These are phyloP conservation scores for Sicus ferrugineus DNA, from an alignment of 2,888 invertebrate genomes.

Conservation along the genomic window DNA sequence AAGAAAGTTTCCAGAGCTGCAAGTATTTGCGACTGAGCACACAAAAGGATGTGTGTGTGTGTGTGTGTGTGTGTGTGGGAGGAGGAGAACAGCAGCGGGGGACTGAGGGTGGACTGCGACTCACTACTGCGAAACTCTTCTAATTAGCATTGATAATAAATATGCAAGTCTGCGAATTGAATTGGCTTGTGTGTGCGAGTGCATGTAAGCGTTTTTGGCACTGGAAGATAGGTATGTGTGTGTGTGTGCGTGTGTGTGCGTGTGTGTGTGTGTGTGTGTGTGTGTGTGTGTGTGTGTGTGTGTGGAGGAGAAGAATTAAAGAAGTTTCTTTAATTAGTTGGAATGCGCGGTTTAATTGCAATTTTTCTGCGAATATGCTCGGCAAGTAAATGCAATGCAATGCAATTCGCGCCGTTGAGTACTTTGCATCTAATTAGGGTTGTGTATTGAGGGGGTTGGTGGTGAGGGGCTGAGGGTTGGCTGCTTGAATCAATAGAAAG, in stretches of 20 bases:
- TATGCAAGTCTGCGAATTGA: constrained; percentile 29
- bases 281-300: constrained; percentile 4
- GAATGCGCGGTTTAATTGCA: constrained; percentile 32
- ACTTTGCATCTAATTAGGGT: constrained; percentile 12
- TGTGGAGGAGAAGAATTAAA: constrained; percentile 2
- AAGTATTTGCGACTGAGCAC: background rate
- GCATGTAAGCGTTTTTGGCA: background rate
- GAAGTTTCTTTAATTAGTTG: constrained; percentile 31
- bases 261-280: constrained; percentile 29
- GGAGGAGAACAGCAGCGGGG: no score
- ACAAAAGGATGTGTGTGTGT: background rate
- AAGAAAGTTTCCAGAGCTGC: no score
- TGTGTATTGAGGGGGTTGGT: background rate
- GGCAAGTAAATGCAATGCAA: constrained; percentile 43
- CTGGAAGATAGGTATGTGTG: no score
- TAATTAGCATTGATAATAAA: constrained; percentile 32
- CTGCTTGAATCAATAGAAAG: background rate
- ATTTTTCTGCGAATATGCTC: constrained; percentile 14
- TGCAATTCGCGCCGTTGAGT: constrained; percentile 44
- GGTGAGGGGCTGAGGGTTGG: background rate
- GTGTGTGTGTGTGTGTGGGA: no score
- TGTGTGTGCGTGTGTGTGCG: constrained; percentile 15
- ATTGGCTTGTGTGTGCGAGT: constrained; percentile 7
- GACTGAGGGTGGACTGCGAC: background rate
- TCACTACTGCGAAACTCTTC: constrained; percentile 22